phyloP scores from a whole-genome alignment of 2,888 invertebrate genomes.

The Acanthosepion lycidas region DNA sequence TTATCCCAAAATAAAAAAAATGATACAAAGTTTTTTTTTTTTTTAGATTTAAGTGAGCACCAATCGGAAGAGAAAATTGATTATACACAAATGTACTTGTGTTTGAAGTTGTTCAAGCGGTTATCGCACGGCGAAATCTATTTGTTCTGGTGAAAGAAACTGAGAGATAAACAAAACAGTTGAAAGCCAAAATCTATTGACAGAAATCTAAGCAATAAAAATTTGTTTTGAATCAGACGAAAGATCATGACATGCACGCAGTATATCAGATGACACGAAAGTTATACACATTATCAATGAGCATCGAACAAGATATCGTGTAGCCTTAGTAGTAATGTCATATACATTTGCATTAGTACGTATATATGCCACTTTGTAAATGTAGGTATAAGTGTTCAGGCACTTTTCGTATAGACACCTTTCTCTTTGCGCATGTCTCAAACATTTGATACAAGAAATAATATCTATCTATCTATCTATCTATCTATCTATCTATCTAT shows the following conservation, averaged over 20 bases:
- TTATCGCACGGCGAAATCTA: background rate
- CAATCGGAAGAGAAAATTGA: background rate
- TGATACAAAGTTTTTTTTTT: background rate
- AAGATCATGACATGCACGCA: background rate
- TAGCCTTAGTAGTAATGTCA: background rate
- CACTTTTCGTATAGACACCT: no score
- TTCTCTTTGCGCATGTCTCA: no score
- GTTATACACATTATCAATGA: background rate
- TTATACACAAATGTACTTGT: background rate
- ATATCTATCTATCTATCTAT: no score
- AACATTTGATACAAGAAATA: no score
- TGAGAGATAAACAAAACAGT: background rate
- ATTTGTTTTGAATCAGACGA: background rate
- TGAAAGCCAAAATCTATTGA: background rate
- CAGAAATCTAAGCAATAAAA: background rate
- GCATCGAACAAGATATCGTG: background rate
- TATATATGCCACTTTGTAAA: no score
- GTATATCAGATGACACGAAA: background rate
- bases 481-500: no score
- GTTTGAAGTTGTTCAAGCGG: background rate
- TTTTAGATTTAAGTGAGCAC: background rate
- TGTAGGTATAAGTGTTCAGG: no score
- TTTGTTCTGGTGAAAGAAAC: background rate
- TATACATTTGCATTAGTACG: no score
- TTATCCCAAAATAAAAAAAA: background rate